Base-by-base conservation (phyloP, 64 coral and sea anemone genomes). In the Porites australiensis region DNA sequence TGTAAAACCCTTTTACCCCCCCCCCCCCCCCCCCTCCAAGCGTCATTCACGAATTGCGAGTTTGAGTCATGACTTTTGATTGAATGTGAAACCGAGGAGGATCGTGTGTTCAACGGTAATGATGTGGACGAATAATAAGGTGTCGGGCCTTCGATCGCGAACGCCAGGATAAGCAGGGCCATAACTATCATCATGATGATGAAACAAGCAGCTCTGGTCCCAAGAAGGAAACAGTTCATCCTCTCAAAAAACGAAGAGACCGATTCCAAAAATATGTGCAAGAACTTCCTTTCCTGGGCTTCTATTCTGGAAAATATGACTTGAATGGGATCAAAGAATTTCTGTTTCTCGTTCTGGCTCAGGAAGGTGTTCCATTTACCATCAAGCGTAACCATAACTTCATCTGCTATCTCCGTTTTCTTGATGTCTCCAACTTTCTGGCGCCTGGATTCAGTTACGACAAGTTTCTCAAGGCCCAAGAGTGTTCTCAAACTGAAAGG, bases 401-500 rank as follows among this genome's bases (percentile, higher is more conserved):
- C 59, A 88, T 75, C 68, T 74, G 85, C 19, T 15, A 73, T 72
- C 67, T 73, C 52, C 85, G 69, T 52, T 88, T 88, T 12, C 48
- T 88, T 1, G 66, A 88, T 58, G 20, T 88, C 10, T 27, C 43
- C 58, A 86, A 68, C 62, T 85, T 85, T 3, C 59, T 86, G 21
- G 82, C 82, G 45, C 62, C 61, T 44, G 82, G 70, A 6, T 88
- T 73, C 20, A 88, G 85, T 27, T 88, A 88, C 46, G 47, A 73
- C 67, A 74, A 74, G 45, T 88, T 88, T 37, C 67, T 88, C 2
- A 86, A 86, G 51, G 82, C 82, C 5, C 68, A 86, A 22, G 60
- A 64, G 8, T 83, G 59, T 23, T 45, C 83, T 8, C 83, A 55
- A 27, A 88, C 85, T 0, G 74, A 88, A 13, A 57, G 88, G 1